Evolutionary conservation across 1,140 invertebrate species (phyloP), one percentile per base, ranked within the genome.

Genomic region (Papilio machaon): DNA sequence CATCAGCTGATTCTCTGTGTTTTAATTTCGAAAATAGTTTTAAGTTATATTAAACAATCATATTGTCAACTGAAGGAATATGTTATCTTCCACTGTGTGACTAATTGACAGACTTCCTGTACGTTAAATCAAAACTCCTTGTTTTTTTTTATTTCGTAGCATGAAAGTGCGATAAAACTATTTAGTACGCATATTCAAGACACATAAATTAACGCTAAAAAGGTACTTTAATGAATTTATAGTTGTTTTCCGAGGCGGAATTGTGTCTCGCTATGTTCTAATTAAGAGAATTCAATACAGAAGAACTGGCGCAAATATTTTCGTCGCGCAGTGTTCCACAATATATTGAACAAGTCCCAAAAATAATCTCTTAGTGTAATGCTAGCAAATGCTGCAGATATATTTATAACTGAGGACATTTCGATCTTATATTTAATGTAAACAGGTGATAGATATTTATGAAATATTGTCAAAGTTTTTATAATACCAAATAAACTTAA

Each of bases 331-430:
- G 30, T 77, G 30, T 60, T 78, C 76, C 52, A 58, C 76, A 38
- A 38, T 78, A 67, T 67, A 67, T 78, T 58, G 76, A 60, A 78
- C 54, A 78, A 78, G 76, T 60, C 49, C 54, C 54, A 49, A 78
- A 78, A 78, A 78, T 78, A 78, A 78, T 58, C 76, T 78, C 54
- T 78, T 60, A 38, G 76, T 78, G 76, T 78, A 78, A 54, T 54
- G 76, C 76, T 78, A 78, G 76, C 76, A 78, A 78, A 60, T 38
- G 76, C 76, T 58, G 76, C 76, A 78, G 76, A 78, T 60, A 64
- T 78, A 78, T 78, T 78, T 78, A 78, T 78, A 78, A 78, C 76
- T 78, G 76, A 78, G 76, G 76, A 60, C 76, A 78, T 78, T 78
- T 78, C 74, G 76, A 78, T 60, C 54, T 78, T 78, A 60, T 60